Base-by-base conservation (phyloP, 2,888 invertebrate species). In the Drosophila nr. perissopoda region DNA sequence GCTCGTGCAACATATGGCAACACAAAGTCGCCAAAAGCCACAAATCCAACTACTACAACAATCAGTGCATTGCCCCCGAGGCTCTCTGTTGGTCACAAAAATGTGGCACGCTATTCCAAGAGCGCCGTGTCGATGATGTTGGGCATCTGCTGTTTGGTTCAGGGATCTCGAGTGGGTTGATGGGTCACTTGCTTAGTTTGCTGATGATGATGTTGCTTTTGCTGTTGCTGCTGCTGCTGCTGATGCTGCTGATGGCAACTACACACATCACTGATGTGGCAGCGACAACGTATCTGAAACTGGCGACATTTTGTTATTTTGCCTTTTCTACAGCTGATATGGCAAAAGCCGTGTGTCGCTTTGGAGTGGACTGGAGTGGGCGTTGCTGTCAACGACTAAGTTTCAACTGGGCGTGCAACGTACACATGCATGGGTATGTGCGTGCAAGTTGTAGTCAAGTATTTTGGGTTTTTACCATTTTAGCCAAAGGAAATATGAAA, bases 1-100 rank as follows among this genome's bases (percentile, higher is more conserved):
- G 42, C 52, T 57, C 73, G 72, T 83, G 89, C 87, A 86, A 88
- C 90, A 80, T 83, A 90, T 86, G 79, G 82, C 79, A 66, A 53
- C 67, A 68, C 18, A 56, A 69, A 49, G 70, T 60, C 81, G 73
- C 45, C 64, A 52, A 61, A 38, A 53, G 40, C 34, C 54, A 45
- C 61, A 65, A 36, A 61, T 52, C 81, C 49, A 49, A 49, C 27
- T 3, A 27, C 10, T 18, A 53, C 59, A 70, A 64, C 76, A 73
- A 52, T 73, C 63, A 70, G 64, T 74, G 78, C 82, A 82, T 67
- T 78, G 72, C 45, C 62, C 68, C 51, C 16, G 7, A 6, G 51
- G 52, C 67, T 8, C 7, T 27, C 51, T 42, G 53, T 53, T 10
- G 64, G 64, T 60, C 53, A 56, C 61, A 65, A 65, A 80, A 73